Percentiles rank a stretch among this genome's conserved stretches.
Evolutionary conservation across 2,113 vertebrate genomes (phyloP).

Genomic region (Gambusia holbrooki): DNA sequence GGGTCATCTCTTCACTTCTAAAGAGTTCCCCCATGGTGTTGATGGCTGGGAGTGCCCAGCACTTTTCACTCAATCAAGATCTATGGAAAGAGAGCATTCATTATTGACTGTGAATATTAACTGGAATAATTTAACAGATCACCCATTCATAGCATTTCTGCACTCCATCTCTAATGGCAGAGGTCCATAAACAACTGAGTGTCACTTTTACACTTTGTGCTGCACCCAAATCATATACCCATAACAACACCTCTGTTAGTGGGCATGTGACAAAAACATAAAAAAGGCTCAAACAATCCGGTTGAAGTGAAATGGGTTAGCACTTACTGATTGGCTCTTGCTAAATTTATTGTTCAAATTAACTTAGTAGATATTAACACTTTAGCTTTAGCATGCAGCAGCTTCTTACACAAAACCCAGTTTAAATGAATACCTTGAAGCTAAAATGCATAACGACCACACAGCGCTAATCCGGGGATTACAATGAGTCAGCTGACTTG

Average conservation of each 20-base stretch:
- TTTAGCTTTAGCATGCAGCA: neutral
- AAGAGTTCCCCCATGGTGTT: slow-evolving; percentile 94
- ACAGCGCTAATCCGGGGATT: slow-evolving; percentile 71
- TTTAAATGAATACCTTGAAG: neutral
- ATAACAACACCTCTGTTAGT: no score
- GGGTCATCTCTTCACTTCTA: slow-evolving; percentile 97
- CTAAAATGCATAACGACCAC: slow-evolving; percentile 31
- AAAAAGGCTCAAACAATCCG: neutral
- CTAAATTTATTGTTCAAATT: no score
- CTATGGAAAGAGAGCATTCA: slow-evolving; percentile 8
- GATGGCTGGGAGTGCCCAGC: slow-evolving; percentile 21
- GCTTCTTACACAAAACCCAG: neutral
- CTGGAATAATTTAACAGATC: neutral
- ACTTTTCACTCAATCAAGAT: slow-evolving; percentile 18
- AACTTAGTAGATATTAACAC: neutral
- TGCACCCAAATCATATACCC: no score
- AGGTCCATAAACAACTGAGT: neutral
- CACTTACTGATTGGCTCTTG: no score
- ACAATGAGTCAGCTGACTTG: slow-evolving; percentile 72
- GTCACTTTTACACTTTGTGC: slow-evolving; percentile 44
- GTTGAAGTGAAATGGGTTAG: no score
- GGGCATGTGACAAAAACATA: slow-evolving; percentile 18
- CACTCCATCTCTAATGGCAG: slow-evolving; percentile 7
- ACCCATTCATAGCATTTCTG: slow-evolving; percentile 13
- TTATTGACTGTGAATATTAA: neutral